Evolutionary conservation across 2,888 invertebrate species (phyloP).

Genomic region (Cantharis flavilabris): DNA sequence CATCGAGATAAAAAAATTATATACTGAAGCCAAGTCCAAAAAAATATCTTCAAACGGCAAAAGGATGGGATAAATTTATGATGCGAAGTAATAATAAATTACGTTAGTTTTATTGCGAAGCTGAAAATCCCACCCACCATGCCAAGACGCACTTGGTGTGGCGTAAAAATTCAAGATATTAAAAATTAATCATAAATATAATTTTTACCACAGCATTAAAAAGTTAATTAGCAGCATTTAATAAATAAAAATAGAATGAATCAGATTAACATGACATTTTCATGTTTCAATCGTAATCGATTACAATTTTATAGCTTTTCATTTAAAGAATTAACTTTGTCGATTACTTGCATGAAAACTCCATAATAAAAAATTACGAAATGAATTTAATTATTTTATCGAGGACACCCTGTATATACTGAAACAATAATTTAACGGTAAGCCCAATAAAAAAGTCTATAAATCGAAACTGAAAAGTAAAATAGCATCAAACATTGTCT

Average conservation of each 20-base stretch:
- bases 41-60: neutral
- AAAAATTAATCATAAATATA: neutral
- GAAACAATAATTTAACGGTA: neutral
- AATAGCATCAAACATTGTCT: neutral
- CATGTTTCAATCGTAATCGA: neutral
- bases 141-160: conserved; percentile 1
- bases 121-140: conserved; percentile 25
- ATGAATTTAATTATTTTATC: neutral
- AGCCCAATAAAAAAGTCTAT: neutral
- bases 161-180: neutral
- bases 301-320: neutral
- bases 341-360: neutral
- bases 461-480: neutral
- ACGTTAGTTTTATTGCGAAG: conserved; percentile 10
- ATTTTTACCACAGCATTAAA: neutral
- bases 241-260: neutral
- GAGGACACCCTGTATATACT: neutral
- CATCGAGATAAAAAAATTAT: neutral
- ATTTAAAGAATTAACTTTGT: neutral
- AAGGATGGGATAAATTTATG: conserved; percentile 20
- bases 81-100: conserved; percentile 22
- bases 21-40: neutral
- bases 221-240: neutral
- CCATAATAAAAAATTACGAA: neutral
- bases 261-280: neutral